Evolutionary conservation across 2,113 vertebrate genomes (phyloP).

Genomic region (Glareola pratincola): DNA sequence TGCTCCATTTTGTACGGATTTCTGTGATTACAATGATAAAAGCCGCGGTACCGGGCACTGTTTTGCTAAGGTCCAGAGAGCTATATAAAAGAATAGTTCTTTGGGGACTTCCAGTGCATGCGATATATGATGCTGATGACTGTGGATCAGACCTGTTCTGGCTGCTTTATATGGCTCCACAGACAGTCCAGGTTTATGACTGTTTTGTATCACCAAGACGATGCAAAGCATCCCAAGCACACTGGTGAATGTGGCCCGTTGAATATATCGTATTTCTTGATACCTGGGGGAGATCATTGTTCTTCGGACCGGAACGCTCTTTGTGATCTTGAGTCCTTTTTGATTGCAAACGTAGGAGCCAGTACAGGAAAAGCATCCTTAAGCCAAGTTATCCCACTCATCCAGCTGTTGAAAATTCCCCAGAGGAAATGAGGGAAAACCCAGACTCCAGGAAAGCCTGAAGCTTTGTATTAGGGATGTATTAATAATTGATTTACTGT

Average conservation of each 20-base stretch:
- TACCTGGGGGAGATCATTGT: conserved; percentile 52
- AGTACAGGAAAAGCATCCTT: conserved; percentile 48
- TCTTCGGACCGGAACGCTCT: background rate
- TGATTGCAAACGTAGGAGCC: conserved; percentile 39
- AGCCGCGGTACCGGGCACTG: background rate
- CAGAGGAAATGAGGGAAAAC: conserved; percentile 47
- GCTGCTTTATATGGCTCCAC: background rate
- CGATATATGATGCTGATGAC: background rate
- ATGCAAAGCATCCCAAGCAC: background rate
- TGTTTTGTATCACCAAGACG: background rate
- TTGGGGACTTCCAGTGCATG: background rate
- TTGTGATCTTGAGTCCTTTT: conserved; percentile 25
- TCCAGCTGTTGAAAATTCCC: conserved; percentile 55
- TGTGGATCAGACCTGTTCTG: background rate
- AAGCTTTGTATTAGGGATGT: background rate
- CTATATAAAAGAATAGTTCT: background rate
- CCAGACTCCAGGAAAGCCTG: conserved; percentile 15
- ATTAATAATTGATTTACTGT: conserved; percentile 49
- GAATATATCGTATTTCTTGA: background rate
- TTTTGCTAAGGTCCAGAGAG: background rate
- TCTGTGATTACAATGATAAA: background rate
- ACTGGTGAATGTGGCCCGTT: background rate
- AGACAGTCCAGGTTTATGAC: background rate
- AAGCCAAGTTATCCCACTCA: conserved; percentile 56
- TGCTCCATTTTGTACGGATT: background rate